Percentiles rank a stretch among this genome's conserved stretches.
Conservation (phyloP, 2,888 invertebrate species). For the Synergus umbraculus region DNA sequence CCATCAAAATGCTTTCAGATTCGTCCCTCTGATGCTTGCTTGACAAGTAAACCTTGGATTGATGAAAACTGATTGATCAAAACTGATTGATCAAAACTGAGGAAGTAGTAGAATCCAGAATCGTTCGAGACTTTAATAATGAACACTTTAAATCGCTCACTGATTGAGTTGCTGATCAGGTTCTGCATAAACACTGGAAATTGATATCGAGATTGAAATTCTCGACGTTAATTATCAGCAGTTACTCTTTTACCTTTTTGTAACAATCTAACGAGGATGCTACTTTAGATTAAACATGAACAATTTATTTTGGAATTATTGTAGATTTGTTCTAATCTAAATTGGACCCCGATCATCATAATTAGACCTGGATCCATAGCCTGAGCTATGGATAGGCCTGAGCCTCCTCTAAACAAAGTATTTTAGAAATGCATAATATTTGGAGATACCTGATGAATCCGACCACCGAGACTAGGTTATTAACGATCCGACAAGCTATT, state of each 20-base stretch:
- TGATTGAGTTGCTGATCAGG: not conserved
- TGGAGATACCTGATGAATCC: conserved; percentile 17
- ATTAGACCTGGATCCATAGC: too few relatives aligned
- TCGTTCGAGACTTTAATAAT: too few relatives aligned
- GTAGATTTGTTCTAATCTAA: too few relatives aligned
- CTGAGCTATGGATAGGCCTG: not conserved
- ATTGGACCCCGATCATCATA: too few relatives aligned
- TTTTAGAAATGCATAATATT: conserved; percentile 22
- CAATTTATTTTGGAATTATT: not conserved
- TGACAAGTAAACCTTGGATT: not conserved
- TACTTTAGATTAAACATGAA: not conserved
- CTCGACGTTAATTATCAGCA: too few relatives aligned
- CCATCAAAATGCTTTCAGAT: conserved; percentile 2
- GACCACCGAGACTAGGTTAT: conserved; percentile 30
- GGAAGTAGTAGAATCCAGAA: too few relatives aligned
- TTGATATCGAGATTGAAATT: too few relatives aligned
- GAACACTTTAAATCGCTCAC: not conserved
- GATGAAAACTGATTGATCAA: not conserved
- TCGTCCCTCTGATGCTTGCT: not conserved
- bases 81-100: not conserved
- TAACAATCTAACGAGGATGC: not conserved
- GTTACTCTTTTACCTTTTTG: not conserved
- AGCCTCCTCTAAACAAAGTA: not conserved
- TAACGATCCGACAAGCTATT: conserved; percentile 38
- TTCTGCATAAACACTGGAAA: too few relatives aligned